Percentiles rank a stretch among this genome's conserved stretches.
Evolutionary conservation across 2,113 vertebrate species (phyloP).

Genomic region (Morone chrysops): DNA sequence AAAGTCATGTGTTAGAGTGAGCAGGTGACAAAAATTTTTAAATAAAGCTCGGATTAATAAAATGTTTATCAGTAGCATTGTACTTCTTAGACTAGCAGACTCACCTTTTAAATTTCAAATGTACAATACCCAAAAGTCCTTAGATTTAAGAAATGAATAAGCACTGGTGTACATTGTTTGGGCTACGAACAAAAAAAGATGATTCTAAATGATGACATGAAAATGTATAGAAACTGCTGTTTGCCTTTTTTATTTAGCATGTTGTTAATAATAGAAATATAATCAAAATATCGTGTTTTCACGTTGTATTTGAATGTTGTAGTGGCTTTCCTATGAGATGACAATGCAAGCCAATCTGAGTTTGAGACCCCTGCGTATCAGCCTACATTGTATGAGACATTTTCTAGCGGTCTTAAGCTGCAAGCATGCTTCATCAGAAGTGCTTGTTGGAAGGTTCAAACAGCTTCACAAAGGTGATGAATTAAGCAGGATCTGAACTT

Average conservation of each 20-base stretch:
- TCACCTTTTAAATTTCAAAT: not conserved
- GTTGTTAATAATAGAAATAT: too few species aligned
- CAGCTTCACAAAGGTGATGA: too few species aligned
- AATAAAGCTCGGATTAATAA: not conserved
- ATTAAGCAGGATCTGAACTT: not conserved
- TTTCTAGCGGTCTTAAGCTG: conserved; percentile 17
- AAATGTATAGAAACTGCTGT: too few species aligned
- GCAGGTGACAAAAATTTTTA: not conserved
- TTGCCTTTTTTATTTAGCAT: too few species aligned
- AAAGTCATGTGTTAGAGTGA: conserved; percentile 8
- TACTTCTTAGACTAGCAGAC: not conserved
- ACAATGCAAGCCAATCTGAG: too few species aligned
- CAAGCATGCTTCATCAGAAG: too few species aligned
- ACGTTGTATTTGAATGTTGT: too few species aligned
- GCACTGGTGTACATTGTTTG: conserved; percentile 11
- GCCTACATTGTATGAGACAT: not conserved
- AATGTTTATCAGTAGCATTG: not conserved
- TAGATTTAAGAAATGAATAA: not conserved
- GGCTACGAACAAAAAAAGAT: conserved; percentile 57
- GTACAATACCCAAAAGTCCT: not conserved
- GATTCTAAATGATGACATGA: not conserved
- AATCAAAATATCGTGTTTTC: too few species aligned
- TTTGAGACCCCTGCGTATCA: too few species aligned
- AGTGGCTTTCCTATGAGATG: too few species aligned
- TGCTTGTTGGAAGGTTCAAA: not conserved